Conservation (phyloP, 2,888 invertebrate genomes). For the Hypomecis atomaria region DNA sequence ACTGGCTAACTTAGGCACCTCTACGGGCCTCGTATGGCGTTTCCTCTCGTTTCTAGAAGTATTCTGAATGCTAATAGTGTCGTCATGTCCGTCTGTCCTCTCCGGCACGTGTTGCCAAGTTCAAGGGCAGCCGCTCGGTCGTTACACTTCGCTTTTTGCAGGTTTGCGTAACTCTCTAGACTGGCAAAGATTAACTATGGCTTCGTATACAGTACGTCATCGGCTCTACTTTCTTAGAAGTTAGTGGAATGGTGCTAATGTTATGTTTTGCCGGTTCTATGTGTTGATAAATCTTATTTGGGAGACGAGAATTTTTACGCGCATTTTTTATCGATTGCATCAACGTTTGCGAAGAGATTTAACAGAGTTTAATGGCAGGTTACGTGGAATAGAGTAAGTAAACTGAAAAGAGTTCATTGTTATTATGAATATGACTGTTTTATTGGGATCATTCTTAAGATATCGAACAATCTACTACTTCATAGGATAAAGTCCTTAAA, state of each 20-base stretch:
- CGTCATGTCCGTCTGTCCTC: slow-evolving; percentile 47
- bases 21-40: slow-evolving; percentile 31
- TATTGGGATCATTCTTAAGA: too few relatives aligned
- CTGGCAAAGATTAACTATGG: slow-evolving; percentile 55
- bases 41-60: slow-evolving; percentile 55
- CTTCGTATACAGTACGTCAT: slow-evolving; percentile 45
- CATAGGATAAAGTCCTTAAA: too few relatives aligned
- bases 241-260: slow-evolving; percentile 14
- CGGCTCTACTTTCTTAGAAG: slow-evolving; percentile 14
- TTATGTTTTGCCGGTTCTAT: slow-evolving; percentile 1
- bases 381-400: not conserved
- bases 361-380: not conserved
- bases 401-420: too few relatives aligned
- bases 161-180: slow-evolving; percentile 55
- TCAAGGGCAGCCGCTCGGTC: slow-evolving; percentile 69
- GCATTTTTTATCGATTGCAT: not conserved
- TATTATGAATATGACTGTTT: too few relatives aligned
- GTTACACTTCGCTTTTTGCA: slow-evolving; percentile 68
- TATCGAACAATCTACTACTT: too few relatives aligned
- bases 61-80: slow-evolving; percentile 56
- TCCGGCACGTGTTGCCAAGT: slow-evolving; percentile 58
- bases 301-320: not conserved
- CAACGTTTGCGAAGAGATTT: not conserved
- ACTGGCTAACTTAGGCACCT: slow-evolving; percentile 21
- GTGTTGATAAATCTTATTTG: slow-evolving; percentile 6